Conservation (phyloP, 2,888 invertebrate species). For the Beris morrisii region DNA sequence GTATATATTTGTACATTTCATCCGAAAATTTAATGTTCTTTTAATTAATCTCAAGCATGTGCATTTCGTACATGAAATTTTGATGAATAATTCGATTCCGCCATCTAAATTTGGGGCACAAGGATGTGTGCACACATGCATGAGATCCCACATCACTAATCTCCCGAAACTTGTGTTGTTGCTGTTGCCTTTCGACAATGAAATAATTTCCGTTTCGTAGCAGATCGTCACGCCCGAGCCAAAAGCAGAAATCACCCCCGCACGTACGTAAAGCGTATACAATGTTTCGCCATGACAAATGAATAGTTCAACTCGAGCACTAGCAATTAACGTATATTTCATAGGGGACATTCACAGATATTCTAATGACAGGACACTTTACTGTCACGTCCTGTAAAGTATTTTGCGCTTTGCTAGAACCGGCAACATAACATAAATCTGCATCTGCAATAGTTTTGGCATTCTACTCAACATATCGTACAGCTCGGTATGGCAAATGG, state of each 20-base stretch:
- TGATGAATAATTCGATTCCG: constrained; percentile 17
- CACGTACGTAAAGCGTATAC: not conserved
- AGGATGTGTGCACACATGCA: not conserved
- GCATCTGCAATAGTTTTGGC: constrained; percentile 27
- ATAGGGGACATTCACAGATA: constrained; percentile 17
- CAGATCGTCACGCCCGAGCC: not conserved
- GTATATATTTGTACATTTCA: no score
- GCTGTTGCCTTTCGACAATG: not conserved
- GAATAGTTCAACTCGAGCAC: constrained; percentile 15
- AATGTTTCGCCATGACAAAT: constrained; percentile 21
- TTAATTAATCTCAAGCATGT: not conserved
- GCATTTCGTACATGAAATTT: not conserved
- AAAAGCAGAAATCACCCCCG: not conserved
- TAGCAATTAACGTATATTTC: constrained; percentile 29
- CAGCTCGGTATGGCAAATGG: constrained; percentile 3
- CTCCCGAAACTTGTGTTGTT: not conserved
- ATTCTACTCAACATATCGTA: not conserved
- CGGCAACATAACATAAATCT: constrained; percentile 27
- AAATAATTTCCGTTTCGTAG: constrained; percentile 6
- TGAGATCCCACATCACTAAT: constrained; percentile 16
- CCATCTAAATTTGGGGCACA: constrained; percentile 2
- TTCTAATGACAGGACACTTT: constrained; percentile 32
- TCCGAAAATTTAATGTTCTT: no score
- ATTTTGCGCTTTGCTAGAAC: constrained; percentile 25
- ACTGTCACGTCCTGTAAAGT: constrained; percentile 24